These are phyloP conservation scores for Arremon brunneinucha DNA, from an alignment of 2,797 vertebrate genomes.

Conservation along the genomic window DNA sequence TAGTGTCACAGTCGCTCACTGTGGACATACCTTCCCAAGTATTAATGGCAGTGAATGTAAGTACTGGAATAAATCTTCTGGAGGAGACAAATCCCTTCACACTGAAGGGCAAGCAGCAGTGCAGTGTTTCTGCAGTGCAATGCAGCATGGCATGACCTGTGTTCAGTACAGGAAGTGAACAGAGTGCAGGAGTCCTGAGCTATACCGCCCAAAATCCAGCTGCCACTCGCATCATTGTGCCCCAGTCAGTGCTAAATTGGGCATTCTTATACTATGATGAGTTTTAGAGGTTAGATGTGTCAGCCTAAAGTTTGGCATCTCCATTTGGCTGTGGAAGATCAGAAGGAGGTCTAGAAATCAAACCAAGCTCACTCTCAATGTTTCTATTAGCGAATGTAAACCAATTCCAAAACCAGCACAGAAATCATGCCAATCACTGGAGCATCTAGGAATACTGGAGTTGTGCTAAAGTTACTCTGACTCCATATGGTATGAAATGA, in stretches of 20 bases:
- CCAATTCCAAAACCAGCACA: not conserved
- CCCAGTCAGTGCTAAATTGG: not conserved
- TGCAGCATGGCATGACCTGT: accelerated
- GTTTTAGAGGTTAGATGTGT: not conserved
- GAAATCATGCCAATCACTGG: not conserved
- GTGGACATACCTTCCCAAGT: not conserved
- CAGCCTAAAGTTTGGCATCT: not conserved
- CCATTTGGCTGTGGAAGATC: not conserved
- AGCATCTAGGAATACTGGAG: not conserved
- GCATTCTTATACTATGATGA: not conserved
- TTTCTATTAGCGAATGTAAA: not conserved
- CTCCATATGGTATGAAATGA: not conserved
- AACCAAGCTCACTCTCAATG: not conserved
- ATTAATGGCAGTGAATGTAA: not conserved
- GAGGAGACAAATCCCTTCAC: not conserved
- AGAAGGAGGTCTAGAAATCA: not conserved
- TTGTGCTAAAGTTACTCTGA: not conserved
- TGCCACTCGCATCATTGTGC: not conserved
- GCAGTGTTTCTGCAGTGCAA: not conserved
- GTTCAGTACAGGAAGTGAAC: not conserved
- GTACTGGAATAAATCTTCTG: not conserved
- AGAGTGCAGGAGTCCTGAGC: not conserved
- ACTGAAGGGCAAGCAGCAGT: not conserved
- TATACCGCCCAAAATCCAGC: not conserved
- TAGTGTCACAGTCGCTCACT: not conserved